Evolutionary conservation across 2,888 invertebrate genomes (phyloP), one percentile per base, ranked within the genome.

Genomic region (Amphipyra tragopoginis): DNA sequence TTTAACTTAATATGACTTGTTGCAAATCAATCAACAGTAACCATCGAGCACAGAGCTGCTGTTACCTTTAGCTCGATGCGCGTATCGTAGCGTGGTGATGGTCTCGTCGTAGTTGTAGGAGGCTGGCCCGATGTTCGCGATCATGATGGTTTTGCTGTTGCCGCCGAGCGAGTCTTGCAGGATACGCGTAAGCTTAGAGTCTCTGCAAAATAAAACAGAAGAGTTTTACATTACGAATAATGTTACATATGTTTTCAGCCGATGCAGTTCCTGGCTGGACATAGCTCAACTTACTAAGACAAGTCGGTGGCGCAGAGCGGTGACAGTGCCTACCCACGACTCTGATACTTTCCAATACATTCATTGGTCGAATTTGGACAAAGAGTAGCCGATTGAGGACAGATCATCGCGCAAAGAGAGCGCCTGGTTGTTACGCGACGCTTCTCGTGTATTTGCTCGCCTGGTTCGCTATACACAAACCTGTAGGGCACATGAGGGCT

Each of bases 91-190:
- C n/a, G 99, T 99, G 36, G 98, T 98, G 79, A 99, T 94, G 2
- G 99, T 98, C 94, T 99, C 99, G 84, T 99, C 99, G 93, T 98
- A 99, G 94, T 99, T 99, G 93, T 98, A 99, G 77, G 97, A 97
- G 15, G 99, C 99, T 29, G 99, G 99, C 0, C 99, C 99, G 84
- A 99, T 97, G 90, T 99, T 99, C 9, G 99, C 99, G 56, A 99
- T 98, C 99, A 99, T 99, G 57, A 99, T 98, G 1, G 99, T 99
- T 92, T 99, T 99, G 45, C 99, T 98, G 95, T 99, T 99, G 9
- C 99, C 99, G 59, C 99, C 99, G 47, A 99, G 95, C 0, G 99
- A 99, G 94, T 99, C 99, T 95, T 99, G 99, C 63, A 99, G 95
- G 57, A 99, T 95, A 54, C 99, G 96, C 8, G 99, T 99, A 60